These are phyloP conservation scores for Gasteruption jaculator DNA, from an alignment of 2,888 invertebrate species.

Conservation along the genomic window DNA sequence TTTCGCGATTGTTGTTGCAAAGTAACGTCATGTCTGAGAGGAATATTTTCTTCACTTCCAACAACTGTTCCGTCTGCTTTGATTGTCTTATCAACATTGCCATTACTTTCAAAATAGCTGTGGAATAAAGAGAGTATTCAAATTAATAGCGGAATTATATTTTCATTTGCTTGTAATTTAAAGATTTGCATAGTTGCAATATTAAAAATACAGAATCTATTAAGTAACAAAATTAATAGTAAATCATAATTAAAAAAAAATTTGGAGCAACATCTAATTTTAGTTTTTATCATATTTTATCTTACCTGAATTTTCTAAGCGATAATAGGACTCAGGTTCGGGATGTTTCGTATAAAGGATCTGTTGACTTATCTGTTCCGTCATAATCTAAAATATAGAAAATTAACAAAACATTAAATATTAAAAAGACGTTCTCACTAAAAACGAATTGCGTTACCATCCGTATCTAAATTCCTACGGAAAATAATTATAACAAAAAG, in stretches of 20 bases:
- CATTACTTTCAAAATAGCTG: conserved; percentile 98
- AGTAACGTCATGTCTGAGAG: conserved; percentile 97
- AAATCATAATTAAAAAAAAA: no score
- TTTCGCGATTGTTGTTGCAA: conserved; percentile 96
- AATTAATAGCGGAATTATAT: conserved; percentile 1
- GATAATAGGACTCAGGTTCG: conserved; percentile 91
- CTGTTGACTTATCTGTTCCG: conserved; percentile 94
- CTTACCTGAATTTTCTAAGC: conserved; percentile 95
- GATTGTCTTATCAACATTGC: conserved; percentile 96
- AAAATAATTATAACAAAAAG: no score
- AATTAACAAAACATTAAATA: conserved; percentile 8
- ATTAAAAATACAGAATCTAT: no score
- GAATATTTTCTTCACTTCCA: conserved; percentile 94
- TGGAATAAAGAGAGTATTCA: conserved; percentile 8
- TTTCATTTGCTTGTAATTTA: neutral
- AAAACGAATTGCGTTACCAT: no score
- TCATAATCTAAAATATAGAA: conserved; percentile 67
- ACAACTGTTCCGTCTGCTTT: conserved; percentile 84
- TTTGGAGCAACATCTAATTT: no score
- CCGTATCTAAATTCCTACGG: no score
- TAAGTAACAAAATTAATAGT: no score
- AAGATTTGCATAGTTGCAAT: neutral
- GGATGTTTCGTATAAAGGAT: conserved; percentile 90
- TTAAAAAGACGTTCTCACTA: no score
- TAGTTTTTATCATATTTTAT: no score